phyloP scores from a whole-genome alignment of 2,113 vertebrate species.

The Aspidoscelis tigris region DNA sequence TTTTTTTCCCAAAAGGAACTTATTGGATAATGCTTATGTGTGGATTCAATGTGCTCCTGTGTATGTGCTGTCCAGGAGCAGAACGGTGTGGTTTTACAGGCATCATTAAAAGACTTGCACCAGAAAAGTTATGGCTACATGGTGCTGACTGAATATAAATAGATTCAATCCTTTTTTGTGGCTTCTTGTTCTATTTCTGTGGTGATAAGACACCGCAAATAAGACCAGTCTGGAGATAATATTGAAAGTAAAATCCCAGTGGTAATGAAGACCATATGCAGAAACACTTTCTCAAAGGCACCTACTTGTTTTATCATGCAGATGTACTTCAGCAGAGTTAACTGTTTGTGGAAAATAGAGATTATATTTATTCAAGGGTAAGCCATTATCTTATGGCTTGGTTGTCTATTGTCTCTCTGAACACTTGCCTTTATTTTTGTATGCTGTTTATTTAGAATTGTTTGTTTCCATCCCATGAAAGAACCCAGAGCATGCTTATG shows the following conservation, averaged over 20 bases:
- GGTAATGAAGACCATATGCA: neutral
- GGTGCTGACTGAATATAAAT: constrained; percentile 1
- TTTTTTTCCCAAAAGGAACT: neutral
- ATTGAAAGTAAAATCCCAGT: neutral
- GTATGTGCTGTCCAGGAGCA: neutral
- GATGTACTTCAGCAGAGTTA: neutral
- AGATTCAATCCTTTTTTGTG: neutral
- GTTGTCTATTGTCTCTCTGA: neutral
- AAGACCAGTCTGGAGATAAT: neutral
- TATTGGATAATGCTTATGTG: neutral
- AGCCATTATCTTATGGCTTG: neutral
- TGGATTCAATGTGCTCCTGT: neutral
- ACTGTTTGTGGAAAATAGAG: constrained; percentile 11
- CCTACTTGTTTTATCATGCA: neutral
- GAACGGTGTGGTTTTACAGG: neutral
- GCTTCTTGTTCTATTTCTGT: neutral
- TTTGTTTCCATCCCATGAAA: constrained; percentile 10
- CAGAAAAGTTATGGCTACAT: neutral
- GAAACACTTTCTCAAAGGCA: neutral
- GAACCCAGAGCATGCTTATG: neutral
- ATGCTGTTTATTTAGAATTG: neutral
- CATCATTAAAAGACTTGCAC: neutral
- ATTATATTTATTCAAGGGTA: neutral
- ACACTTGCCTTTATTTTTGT: neutral
- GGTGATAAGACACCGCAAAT: neutral